Conservation (phyloP, 2,888 invertebrate species). For the Gastracanthus pulcherrimus region DNA sequence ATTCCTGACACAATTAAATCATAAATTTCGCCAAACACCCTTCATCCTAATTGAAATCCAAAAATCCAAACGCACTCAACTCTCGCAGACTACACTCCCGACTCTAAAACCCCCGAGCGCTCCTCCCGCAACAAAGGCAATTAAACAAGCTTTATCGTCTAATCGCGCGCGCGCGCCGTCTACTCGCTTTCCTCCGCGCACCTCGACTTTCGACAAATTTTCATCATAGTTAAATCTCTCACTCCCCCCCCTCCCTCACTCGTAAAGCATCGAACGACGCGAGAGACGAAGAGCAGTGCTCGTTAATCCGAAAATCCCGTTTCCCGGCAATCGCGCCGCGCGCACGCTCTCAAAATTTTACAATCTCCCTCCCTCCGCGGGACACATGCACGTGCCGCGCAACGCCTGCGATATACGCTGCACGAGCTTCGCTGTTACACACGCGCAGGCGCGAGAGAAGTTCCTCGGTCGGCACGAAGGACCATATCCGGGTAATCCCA, state of each 20-base stretch:
- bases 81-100: background rate
- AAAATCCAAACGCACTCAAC: background rate
- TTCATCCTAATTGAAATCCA: background rate
- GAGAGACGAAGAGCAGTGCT: background rate
- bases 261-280: background rate
- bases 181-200: background rate
- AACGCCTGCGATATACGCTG: background rate
- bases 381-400: no score
- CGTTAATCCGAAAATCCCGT: constrained; percentile 34
- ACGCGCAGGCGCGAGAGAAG: no score
- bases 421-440: no score
- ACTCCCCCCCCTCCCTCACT: background rate
- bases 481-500: constrained; percentile 30
- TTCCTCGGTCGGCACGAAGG: background rate
- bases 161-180: background rate
- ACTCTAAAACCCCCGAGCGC: background rate
- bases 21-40: background rate
- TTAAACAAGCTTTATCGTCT: constrained; percentile 6
- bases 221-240: constrained; percentile 9
- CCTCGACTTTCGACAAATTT: constrained; percentile 13
- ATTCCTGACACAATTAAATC: no score
- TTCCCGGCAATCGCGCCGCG: constrained; percentile 8
- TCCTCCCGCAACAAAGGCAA: background rate
- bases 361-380: no score
- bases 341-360: background rate